Base-by-base conservation (phyloP, 2,797 vertebrate genomes). In the Micromesistius poutassou region DNA sequence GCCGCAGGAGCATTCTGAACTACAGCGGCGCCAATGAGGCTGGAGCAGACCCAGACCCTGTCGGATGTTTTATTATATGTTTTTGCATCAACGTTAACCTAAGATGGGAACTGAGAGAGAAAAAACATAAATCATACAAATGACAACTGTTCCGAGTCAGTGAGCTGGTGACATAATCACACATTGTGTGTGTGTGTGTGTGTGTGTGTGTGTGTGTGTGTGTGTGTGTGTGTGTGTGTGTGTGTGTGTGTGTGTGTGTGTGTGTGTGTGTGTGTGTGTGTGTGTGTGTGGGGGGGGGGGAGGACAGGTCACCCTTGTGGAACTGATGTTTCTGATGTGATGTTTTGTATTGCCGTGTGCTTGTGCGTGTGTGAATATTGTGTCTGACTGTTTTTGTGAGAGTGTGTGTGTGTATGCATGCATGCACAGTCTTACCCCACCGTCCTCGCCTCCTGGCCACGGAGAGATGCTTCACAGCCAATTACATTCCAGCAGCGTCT, bases 401-500 rank as follows among this genome's bases (percentile, higher is more conserved):
- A 3, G 62, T 66, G 62, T 66, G 31, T 72, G n/a, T 70, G 31
- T 36, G n/a, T 25, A 28, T 10, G 10, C 8, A 10, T 62, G 50
- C 22, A 25, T 28, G 62, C 62, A 66, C 25, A 66, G 8, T 25
- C 62, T 28, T 8, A 72, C 19, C n/a, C 28, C 68, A 30, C 28
- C 9, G n/a, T 30, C 75, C 70, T 72, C 71, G 22, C 74, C 81
- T 81, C 82, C 84, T 83, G 82, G 84, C 83, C 80, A 70, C 75
- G 79, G 77, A 80, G 81, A 83, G 75, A 77, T 77, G 77, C 84
- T 85, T 89, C 87, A 90, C 89, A 91, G 85, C 85, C 80, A 87
- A 79, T 88, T 71, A 87, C 88, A 85, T 84, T 86, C 79, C 19
- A 0, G 71, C 68, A 76, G 78, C 83, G 84, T 83, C 84, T 2